Conservation (phyloP, 2,113 vertebrate genomes). For the western clawed frog (Xenopus tropicalis) region DNA sequence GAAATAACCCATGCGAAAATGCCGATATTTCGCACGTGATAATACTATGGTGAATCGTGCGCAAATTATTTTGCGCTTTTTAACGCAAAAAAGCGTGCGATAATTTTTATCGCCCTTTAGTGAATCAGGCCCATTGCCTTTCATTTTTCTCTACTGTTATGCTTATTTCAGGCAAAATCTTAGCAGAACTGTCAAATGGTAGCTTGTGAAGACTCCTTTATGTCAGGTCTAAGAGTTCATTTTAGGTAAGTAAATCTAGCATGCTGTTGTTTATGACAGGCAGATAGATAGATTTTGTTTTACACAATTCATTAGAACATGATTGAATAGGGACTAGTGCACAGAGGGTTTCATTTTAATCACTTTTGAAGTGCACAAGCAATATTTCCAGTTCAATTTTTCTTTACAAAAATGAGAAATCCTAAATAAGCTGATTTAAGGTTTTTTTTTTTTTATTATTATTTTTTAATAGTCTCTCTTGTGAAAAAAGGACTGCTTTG, state of each 20-base stretch:
- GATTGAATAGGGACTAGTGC: background rate
- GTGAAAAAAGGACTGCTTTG: too few relatives aligned
- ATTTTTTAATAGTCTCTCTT: too few relatives aligned
- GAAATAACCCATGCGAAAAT: too few relatives aligned
- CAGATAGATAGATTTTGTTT: constrained; percentile 4
- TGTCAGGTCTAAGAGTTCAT: background rate
- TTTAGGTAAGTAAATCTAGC: constrained; percentile 17
- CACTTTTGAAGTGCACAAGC: constrained; percentile 5
- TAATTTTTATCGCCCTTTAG: too few relatives aligned
- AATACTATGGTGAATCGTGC: too few relatives aligned
- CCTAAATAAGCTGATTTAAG: too few relatives aligned
- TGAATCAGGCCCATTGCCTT: too few relatives aligned
- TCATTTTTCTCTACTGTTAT: background rate
- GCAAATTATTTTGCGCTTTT: too few relatives aligned
- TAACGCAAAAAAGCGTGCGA: too few relatives aligned
- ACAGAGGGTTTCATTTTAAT: constrained; percentile 18
- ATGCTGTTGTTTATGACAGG: constrained; percentile 36
- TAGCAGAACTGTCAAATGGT: too few relatives aligned
- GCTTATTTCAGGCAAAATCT: background rate
- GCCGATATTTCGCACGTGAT: too few relatives aligned
- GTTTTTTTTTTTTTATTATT: too few relatives aligned
- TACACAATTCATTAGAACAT: constrained; percentile 28
- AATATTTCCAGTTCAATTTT: background rate
- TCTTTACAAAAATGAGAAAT: background rate
- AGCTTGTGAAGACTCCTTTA: constrained; percentile 8